phyloP scores from a whole-genome alignment of 2,888 invertebrate species.

The Endotricha flammealis region DNA sequence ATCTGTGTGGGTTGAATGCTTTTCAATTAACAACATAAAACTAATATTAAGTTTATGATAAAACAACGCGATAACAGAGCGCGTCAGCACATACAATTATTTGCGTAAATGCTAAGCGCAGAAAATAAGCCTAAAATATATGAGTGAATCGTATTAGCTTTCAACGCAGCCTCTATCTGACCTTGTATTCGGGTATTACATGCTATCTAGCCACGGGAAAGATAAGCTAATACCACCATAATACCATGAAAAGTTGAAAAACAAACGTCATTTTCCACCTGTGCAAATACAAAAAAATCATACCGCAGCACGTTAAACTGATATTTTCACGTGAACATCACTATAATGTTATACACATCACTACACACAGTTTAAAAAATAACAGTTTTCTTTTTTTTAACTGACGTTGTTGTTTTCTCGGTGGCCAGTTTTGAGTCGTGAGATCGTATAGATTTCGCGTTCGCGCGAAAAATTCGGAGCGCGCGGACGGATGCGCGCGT shows the following conservation, averaged over 20 bases:
- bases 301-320: conserved; percentile 34
- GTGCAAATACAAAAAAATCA: conserved; percentile 56
- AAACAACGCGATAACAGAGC: too few species aligned
- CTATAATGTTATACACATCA: conserved; percentile 32
- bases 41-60: too few species aligned
- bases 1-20: too few species aligned
- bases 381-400: conserved; percentile 25
- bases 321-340: conserved; percentile 4
- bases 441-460: conserved; percentile 40
- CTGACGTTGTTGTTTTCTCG: not conserved
- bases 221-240: conserved; percentile 8
- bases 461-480: conserved; percentile 54
- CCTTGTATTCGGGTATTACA: conserved; percentile 7
- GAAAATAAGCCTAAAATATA: too few species aligned
- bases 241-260: conserved; percentile 14
- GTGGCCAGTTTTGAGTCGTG: conserved; percentile 21
- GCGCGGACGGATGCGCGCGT: conserved; percentile 60
- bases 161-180: conserved; percentile 5
- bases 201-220: conserved; percentile 2
- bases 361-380: conserved; percentile 30
- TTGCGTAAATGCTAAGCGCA: too few species aligned
- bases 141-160: too few species aligned
- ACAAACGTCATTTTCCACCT: conserved; percentile 34
- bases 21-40: too few species aligned
- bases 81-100: too few species aligned